Base-by-base conservation (phyloP, 2,888 invertebrate genomes). In the Selenia dentaria region DNA sequence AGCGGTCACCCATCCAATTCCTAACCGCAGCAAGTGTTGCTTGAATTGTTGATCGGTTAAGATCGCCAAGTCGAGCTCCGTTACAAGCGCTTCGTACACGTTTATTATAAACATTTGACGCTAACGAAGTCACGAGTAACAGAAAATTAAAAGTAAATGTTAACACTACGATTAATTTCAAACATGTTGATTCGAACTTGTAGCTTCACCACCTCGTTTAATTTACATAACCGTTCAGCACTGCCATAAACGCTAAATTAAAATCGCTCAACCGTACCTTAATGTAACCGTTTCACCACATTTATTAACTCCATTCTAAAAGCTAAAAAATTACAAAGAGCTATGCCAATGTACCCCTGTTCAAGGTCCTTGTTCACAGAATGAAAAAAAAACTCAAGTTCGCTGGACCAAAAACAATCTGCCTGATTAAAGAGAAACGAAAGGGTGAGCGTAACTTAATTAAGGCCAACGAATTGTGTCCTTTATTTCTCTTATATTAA, bases 361-460 rank as follows among this genome's bases (percentile, higher is more conserved):
- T 45, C 36, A 26, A 16, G 14, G n/a, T 34, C 40, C 31, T 31
- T 45, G 38, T 38, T 38, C 44, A 8, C 13, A 10, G 11, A 6
- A 16, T 28, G 26, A 33, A 45, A 37, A 33, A 45, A 37, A 51
- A 51, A 40, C 16, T 29, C 27, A 32, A 48, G 45, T 49, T 49
- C 45, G 28, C 42, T 45, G 40, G 49, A 53, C 53, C 42, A 42
- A 46, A 46, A 46, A 49, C 49, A 49, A 49, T 41, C 45, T 28
- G 25, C 32, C 38, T 49, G 53, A 53, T 49, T 53, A 49, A 49
- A 51, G 44, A 44, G 44, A 47, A 39, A 27, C 42, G 37, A 44
- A 37, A 31, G 37, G 52, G 40, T 35, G 46, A 20, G 35, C 2
- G 20, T 32, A 36, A 46, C 44, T 48, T 48, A 52, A 48, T 52